phyloP scores from a whole-genome alignment of 2,888 invertebrate genomes.

The Julus scandinavius region DNA sequence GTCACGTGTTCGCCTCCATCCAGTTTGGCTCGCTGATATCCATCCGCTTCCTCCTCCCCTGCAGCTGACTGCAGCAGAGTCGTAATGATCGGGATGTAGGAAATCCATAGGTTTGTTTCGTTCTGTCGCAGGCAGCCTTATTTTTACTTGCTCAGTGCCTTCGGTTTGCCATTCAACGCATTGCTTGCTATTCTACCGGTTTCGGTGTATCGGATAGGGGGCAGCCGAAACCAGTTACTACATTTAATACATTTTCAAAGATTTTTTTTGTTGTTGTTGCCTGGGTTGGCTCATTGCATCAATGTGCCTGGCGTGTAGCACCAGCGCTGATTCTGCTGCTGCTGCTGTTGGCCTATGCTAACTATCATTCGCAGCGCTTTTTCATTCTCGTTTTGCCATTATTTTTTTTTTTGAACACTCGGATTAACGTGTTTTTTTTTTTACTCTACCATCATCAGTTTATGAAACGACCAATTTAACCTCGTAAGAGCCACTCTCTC shows the following conservation, averaged over 20 bases:
- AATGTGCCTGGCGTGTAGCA: neutral
- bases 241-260: neutral
- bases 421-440: neutral
- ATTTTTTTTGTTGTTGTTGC: neutral
- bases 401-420: neutral
- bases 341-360: too few relatives aligned
- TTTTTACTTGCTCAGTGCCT: neutral
- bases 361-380: too few relatives aligned
- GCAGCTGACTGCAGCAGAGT: neutral
- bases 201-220: neutral
- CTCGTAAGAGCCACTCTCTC: too few relatives aligned
- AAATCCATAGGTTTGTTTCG: neutral
- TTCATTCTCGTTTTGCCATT: neutral
- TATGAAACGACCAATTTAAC: neutral
- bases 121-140: too few relatives aligned
- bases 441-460: neutral
- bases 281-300: neutral
- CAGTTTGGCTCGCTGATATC: too few relatives aligned
- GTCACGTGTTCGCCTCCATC: neutral
- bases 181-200: neutral
- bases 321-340: neutral
- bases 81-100: neutral
- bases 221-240: neutral
- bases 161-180: neutral
- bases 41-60: neutral